These are phyloP conservation scores for Fragum fragum DNA, from an alignment of 2,888 invertebrate species.

Conservation along the genomic window DNA sequence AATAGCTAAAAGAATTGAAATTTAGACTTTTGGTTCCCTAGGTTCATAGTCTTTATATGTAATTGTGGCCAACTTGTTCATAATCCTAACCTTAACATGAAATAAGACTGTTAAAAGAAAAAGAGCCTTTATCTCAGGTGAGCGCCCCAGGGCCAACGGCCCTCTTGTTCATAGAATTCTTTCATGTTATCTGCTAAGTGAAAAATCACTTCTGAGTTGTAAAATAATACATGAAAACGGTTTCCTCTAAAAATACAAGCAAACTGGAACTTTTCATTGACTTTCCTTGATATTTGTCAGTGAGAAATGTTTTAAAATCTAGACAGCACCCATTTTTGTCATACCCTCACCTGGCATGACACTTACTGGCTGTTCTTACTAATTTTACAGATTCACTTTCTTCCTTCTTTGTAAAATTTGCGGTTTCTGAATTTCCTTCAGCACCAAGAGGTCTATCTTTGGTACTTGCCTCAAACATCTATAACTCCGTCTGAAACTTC, in stretches of 20 bases:
- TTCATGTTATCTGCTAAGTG: constrained; percentile 33
- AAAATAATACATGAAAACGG: constrained; percentile 46
- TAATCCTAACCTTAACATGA: too few species aligned
- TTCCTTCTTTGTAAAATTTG: constrained; percentile 25
- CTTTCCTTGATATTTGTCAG: constrained; percentile 21
- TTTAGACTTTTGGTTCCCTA: too few species aligned
- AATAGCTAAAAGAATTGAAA: too few species aligned
- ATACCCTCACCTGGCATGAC: constrained; percentile 29
- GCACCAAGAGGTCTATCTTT: constrained; percentile 34
- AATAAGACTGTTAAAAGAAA: too few species aligned
- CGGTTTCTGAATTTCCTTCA: constrained; percentile 27
- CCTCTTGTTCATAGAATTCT: constrained; percentile 35
- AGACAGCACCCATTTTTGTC: constrained; percentile 39
- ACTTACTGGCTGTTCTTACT: constrained; percentile 32
- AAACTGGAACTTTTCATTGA: constrained; percentile 15
- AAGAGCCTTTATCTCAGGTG: too few species aligned
- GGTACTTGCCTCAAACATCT: constrained; percentile 24
- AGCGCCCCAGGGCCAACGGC: too few species aligned
- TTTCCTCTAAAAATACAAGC: constrained; percentile 39
- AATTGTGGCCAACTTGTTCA: too few species aligned
- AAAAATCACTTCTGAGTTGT: constrained; percentile 42
- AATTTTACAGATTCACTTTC: constrained; percentile 25
- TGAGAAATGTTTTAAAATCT: constrained; percentile 34
- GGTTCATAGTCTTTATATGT: too few species aligned
- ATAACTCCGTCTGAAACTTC: constrained; percentile 44